Evolutionary conservation across 2,113 vertebrate species (phyloP).

Genomic region (Anarhynchus alexandrinus): DNA sequence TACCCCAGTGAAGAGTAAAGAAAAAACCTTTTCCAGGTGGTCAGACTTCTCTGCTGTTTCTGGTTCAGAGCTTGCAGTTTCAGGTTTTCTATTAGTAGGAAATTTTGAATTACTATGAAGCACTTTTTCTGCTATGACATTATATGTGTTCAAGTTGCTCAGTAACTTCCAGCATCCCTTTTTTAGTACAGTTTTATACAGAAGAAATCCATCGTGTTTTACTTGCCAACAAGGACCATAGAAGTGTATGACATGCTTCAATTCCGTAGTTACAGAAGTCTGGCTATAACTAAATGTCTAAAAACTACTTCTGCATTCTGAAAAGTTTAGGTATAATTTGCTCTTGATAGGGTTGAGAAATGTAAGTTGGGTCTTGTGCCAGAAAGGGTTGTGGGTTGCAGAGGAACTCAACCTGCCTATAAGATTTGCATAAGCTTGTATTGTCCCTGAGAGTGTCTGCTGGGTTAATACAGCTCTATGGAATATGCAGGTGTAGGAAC

Average conservation of each 20-base stretch:
- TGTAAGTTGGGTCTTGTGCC: background rate
- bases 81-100: background rate
- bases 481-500: background rate
- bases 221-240: background rate
- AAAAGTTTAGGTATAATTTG: background rate
- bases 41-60: background rate
- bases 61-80: background rate
- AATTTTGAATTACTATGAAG: background rate
- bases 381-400: background rate
- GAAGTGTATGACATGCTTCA: background rate
- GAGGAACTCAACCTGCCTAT: background rate
- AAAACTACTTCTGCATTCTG: background rate
- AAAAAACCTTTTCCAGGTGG: background rate
- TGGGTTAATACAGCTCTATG: background rate
- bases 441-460: background rate
- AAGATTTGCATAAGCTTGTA: background rate
- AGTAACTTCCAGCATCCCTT: background rate
- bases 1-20: background rate
- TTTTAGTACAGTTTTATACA: background rate
- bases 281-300: background rate
- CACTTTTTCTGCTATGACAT: background rate
- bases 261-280: background rate
- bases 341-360: background rate
- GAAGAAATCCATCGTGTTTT: background rate
- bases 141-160: background rate